Evolutionary conservation across 2,888 invertebrate species (phyloP).

Genomic region (Agonopterix heracliana): DNA sequence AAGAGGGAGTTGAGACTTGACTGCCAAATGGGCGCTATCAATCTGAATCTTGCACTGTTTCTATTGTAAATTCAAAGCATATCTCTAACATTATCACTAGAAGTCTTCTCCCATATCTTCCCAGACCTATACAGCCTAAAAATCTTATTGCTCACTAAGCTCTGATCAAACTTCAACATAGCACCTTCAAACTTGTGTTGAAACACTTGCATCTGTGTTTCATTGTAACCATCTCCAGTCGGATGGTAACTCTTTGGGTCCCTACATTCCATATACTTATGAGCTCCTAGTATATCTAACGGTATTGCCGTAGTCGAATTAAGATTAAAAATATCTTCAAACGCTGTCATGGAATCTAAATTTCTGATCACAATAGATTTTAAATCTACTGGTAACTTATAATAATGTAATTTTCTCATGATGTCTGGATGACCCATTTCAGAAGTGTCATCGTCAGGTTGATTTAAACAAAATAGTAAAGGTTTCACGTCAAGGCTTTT

Average conservation of each 20-base stretch:
- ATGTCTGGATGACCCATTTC: conserved; percentile 59
- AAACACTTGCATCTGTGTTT: conserved; percentile 64
- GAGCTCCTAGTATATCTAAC: conserved; percentile 51
- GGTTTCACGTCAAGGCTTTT: conserved; percentile 47
- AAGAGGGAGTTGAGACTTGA: too few species aligned
- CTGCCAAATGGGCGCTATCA: too few species aligned
- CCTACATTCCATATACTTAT: conserved; percentile 68
- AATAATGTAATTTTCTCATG: conserved; percentile 67
- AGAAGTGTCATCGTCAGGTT: conserved; percentile 60
- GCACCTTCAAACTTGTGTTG: conserved; percentile 71
- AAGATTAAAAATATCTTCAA: conserved; percentile 58
- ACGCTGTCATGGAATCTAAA: conserved; percentile 59
- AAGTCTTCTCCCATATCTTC: conserved; percentile 64
- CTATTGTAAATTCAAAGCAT: conserved; percentile 27
- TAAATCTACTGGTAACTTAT: conserved; percentile 41
- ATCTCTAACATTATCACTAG: conserved; percentile 55
- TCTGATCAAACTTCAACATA: conserved; percentile 67
- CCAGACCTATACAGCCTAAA: conserved; percentile 64
- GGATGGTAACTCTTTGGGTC: conserved; percentile 50
- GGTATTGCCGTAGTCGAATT: conserved; percentile 41
- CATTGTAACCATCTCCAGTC: conserved; percentile 52
- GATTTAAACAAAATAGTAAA: conserved; percentile 62
- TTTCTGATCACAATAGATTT: conserved; percentile 51
- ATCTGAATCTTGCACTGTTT: too few species aligned
- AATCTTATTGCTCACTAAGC: conserved; percentile 62